Base-by-base conservation (phyloP, 2,888 invertebrate genomes). In the Ischnus inquisitorius region DNA sequence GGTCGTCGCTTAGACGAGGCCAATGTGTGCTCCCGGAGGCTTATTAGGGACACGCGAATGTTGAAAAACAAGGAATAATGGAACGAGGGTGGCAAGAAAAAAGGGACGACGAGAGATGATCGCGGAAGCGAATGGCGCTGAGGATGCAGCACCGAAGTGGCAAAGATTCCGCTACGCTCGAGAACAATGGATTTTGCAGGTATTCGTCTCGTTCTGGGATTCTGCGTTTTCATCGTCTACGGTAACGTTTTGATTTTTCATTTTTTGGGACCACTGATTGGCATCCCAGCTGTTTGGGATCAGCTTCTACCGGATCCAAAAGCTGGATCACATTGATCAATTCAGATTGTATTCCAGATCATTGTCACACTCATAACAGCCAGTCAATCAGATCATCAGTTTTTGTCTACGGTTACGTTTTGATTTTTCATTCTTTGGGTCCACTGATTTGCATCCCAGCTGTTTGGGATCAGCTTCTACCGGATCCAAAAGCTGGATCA, bases 1-100 rank as follows among this genome's bases (percentile, higher is more conserved):
- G n/a, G n/a, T n/a, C n/a, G 65, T 83, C 82, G 83, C 79, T 84
- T 71, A 48, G 79, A 85, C 79, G 85, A 87, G 80, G 85, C 85
- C 85, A 85, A 84, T 87, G 84, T 80, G 79, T 79, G 76, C 67
- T 57, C 25, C 75, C n/a, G 41, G 28, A 25, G 77, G 84, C 79
- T 80, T 82, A 82, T 87, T 85, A 85, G 57, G 46, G 79, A 68
- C 75, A 69, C 64, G 34, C 60, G 46, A 39, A 14, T 68, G 34
- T 62, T 51, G 60, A 64, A 41, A 74, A 75, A 65, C 46, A 75
- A 75, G 74, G 46, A 62, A 39, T 14, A 72, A 72, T 22, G 28
- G n/a, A 62, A 65, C 41, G 39, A 43, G 43, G 51, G 19, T 3
- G 5, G 34, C 5, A 41, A 4, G 41, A 46, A 25, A 14, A 41